These are phyloP conservation scores for Xestia ashworthii DNA, from an alignment of 2,888 invertebrate species.

Conservation along the genomic window DNA sequence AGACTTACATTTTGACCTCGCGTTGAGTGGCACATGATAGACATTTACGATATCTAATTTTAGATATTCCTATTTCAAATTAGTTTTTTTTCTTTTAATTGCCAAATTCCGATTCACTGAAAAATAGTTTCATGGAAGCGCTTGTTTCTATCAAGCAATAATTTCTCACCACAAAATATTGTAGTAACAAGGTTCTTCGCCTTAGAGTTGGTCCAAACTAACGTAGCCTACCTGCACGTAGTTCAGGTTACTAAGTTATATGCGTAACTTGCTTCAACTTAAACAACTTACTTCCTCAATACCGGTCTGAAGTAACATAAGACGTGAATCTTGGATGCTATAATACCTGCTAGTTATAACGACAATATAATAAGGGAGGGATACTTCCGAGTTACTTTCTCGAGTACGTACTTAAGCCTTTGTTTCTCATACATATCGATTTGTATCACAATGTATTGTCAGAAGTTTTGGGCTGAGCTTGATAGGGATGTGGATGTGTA, in stretches of 20 bases:
- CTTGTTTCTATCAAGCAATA: neutral
- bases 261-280: conserved; percentile 2
- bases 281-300: conserved; percentile 31
- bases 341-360: conserved; percentile 33
- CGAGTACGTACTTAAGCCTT: neutral
- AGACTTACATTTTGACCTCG: conserved; percentile 13
- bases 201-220: neutral
- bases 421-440: neutral
- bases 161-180: neutral
- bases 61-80: neutral
- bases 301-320: conserved; percentile 25
- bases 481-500: neutral
- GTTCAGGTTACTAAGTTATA: neutral
- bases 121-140: neutral
- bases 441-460: neutral
- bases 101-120: too few relatives aligned
- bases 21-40: conserved; percentile 16
- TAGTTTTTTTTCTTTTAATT: neutral
- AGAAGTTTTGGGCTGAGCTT: neutral
- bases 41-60: neutral
- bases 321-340: conserved; percentile 19
- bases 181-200: neutral
- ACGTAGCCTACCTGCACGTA: neutral
- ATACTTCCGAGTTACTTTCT: neutral
- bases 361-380: conserved; percentile 42